Evolutionary conservation across 2,113 vertebrate species (phyloP), one percentile per base, ranked within the genome.

Genomic region (Poeciliopsis retropinna): DNA sequence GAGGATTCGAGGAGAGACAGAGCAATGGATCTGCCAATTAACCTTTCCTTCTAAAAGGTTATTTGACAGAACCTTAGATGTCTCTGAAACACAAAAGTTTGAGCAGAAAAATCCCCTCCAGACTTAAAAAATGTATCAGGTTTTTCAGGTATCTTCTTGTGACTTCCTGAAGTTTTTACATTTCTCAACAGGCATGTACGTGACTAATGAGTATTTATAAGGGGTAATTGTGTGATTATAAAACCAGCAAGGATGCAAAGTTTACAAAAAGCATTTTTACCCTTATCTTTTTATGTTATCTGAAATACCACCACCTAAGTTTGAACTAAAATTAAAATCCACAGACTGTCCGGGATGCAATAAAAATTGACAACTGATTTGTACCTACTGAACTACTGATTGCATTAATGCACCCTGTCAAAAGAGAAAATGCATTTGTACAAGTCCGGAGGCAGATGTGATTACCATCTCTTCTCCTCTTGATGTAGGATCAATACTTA

Each of bases 1-100:
- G 62, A 34, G n/a, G n/a, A 4, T 30, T 29, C 39, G 73, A 54
- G 54, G 32, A 12, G 19, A 4, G 27, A 29, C 12, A 30, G 67
- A 60, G 31, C 27, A 60, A 72, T 65, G 79, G 51, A 84, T 88
- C 76, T 87, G 83, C 86, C 85, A 90, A 90, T 91, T 90, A 87
- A 79, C 79, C 5, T 47, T 47, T 47, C 5, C 44, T 47, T 47
- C 44, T 47, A 5, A 47, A 47, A 47, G 17, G 44, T 85, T 72
- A 25, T 89, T 86, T 87, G 84, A 90, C 87, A 87, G 83, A 72
- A 64, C 64, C 47, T 60, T 44, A 63, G 67, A 85, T 37, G 74
- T 79, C 78, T 70, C n/a, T 44, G 60, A 85, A 89, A 89, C 83
- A 87, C 76, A 87, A 83, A 88, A 47, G 63, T 67, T 80, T 84